Percentiles rank a stretch among this genome's conserved stretches.
phyloP scores from a whole-genome alignment of 2,113 vertebrate species.

The Muntiacus reevesi region DNA sequence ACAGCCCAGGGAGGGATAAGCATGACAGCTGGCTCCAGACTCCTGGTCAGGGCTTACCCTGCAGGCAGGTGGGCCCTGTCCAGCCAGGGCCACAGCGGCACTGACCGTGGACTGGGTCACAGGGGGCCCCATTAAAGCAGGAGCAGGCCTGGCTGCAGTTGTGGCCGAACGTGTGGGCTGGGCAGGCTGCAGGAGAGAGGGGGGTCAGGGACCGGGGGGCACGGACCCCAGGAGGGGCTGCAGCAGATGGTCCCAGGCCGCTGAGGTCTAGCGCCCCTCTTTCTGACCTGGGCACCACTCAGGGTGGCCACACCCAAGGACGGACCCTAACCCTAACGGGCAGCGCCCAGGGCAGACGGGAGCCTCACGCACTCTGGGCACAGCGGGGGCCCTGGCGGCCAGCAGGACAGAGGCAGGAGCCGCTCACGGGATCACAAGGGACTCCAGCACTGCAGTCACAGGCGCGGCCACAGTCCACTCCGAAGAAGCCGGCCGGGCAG shows the following conservation, averaged over 20 bases:
- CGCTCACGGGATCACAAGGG: conserved; percentile 81
- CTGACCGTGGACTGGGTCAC: conserved; percentile 84
- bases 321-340: background rate
- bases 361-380: conserved; percentile 81
- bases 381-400: conserved; percentile 89
- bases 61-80: conserved; percentile 87
- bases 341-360: fast-evolving
- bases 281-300: background rate
- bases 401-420: conserved; percentile 84
- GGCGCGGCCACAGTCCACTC: conserved; percentile 87
- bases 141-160: conserved; percentile 88
- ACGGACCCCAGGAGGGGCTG: background rate
- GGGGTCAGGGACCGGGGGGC: background rate
- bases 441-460: conserved; percentile 88
- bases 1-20: fast-evolving
- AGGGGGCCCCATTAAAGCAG: conserved; percentile 87
- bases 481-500: conserved; percentile 93
- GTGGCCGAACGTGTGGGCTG: conserved; percentile 82
- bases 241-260: fast-evolving
- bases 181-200: conserved; percentile 83
- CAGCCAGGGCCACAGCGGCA: conserved; percentile 89
- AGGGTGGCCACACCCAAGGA: background rate
- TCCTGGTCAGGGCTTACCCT: conserved; percentile 76
- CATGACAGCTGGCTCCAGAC: no score
- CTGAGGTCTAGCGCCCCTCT: background rate